Base-by-base conservation (phyloP, 2,113 vertebrate species). In the Oryzias melastigma region DNA sequence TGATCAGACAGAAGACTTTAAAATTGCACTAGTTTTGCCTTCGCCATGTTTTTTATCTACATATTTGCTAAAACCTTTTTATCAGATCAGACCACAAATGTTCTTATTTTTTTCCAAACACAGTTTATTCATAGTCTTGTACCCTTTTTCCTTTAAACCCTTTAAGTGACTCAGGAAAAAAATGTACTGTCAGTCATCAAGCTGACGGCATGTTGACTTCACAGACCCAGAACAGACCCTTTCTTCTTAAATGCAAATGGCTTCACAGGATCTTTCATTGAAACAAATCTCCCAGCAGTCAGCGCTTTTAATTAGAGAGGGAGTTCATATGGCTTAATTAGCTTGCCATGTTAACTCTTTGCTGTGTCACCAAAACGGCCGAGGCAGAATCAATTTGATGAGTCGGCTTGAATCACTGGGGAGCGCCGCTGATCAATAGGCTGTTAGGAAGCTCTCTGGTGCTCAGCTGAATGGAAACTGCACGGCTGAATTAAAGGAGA, bases 341-440 rank as follows among this genome's bases (percentile, higher is more conserved):
- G 75, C 60, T 51, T 24, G 58, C 49, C 42, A 29, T 48, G 63
- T 78, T 77, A 73, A 81, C 56, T 78, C 62, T 68, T 27, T 69
- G 82, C 85, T 80, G 85, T 80, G 78, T 86, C 76, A 71, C 78
- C 72, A 73, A 82, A 85, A 80, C 74, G 51, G 25, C 62, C 57
- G n/a, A 49, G 82, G 82, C 73, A 80, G 71, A 81, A 89, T 89
- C 82, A 78, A 85, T 89, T 54, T 50, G 77, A 76, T 56, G 77
- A 77, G 60, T 64, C 54, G 69, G 73, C 35, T 57, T 7, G 41
- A 84, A 78, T 81, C 79, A 68, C 73, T 66, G 4, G 65, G 73
- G 77, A 82, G 51, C 10, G 0, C 29, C 24, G 59, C 52, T 55
- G 77, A 84, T 90, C 88, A 73, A 88, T 88, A 84, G 72, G 73